phyloP scores from a whole-genome alignment of 2,113 vertebrate species.

The Oceanites oceanicus region DNA sequence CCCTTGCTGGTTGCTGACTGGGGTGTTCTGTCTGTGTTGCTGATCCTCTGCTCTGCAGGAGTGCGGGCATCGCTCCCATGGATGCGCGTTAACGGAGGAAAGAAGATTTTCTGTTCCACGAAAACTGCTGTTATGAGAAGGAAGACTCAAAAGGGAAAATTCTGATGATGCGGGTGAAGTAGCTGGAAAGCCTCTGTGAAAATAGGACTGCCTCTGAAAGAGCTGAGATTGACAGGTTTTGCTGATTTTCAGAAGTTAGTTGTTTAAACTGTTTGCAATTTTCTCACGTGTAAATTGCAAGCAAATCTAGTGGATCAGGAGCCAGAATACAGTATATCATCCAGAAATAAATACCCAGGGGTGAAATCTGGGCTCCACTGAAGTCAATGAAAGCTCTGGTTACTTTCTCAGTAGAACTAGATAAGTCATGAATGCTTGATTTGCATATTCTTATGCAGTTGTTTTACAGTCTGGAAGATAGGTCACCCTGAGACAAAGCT shows the following conservation, averaged over 20 bases:
- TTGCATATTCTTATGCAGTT: not conserved
- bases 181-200: not conserved
- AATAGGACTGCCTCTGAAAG: not conserved
- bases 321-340: not conserved
- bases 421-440: not conserved
- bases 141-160: not conserved
- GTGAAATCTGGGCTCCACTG: not conserved
- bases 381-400: not conserved
- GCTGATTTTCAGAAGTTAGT: not conserved
- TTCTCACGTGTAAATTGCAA: not conserved
- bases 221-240: not conserved
- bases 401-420: not conserved
- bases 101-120: accelerated
- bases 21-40: not conserved
- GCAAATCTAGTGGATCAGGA: not conserved
- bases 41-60: not conserved
- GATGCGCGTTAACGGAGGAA: not conserved
- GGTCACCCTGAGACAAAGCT: conserved; percentile 2
- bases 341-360: not conserved
- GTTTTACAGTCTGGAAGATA: not conserved
- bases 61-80: accelerated
- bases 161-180: not conserved
- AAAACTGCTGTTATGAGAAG: not conserved
- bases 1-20: not conserved
- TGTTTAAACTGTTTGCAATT: not conserved